Evolutionary conservation across 2,888 invertebrate genomes (phyloP), one percentile per base, ranked within the genome.

Genomic region (Temnothorax unifasciatus): DNA sequence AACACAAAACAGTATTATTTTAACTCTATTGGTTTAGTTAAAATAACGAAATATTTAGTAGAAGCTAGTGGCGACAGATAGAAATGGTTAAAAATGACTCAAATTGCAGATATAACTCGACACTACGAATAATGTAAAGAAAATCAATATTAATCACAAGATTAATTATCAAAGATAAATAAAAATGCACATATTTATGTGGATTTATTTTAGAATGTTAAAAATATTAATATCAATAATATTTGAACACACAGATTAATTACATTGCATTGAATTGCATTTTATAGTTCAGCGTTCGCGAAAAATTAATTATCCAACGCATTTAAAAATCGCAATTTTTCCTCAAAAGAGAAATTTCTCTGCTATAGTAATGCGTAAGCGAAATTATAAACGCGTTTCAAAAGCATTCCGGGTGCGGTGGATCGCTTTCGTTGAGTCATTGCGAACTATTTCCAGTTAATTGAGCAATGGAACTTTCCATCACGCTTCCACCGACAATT

Each of bases 401-500:
- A 75, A 50, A 66, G n/a, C 47, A 29, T 59, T 52, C 3, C 38
- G n/a, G n/a, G 44, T 63, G 57, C 50, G n/a, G 38, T 85, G 44
- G 68, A 82, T 69, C 50, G 63, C 71, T 86, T 85, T 69, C 34
- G 44, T 54, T 18, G 47, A 38, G 34, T 50, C 18, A n/a, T 64
- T 29, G 34, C 29, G 54, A 74, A 69, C 74, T 71, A 74, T 71
- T 74, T 59, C 59, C 50, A 74, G 63, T 85, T 82, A 87, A 85
- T 84, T 66, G 57, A 68, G 25, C 64, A 59, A 57, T 44, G 66
- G 57, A 73, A 34, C 71, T 47, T 52, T 61, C 25, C 57, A 52
- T 47, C 59, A 38, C 21, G 57, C 41, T 52, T n/a, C 34, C 3
- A 34, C 34, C 15, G 15, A 47, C 9, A 50, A 50, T 75, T 63